Evolutionary conservation across 1,140 invertebrate species (phyloP).

Genomic region (Hycleus phaleratus): DNA sequence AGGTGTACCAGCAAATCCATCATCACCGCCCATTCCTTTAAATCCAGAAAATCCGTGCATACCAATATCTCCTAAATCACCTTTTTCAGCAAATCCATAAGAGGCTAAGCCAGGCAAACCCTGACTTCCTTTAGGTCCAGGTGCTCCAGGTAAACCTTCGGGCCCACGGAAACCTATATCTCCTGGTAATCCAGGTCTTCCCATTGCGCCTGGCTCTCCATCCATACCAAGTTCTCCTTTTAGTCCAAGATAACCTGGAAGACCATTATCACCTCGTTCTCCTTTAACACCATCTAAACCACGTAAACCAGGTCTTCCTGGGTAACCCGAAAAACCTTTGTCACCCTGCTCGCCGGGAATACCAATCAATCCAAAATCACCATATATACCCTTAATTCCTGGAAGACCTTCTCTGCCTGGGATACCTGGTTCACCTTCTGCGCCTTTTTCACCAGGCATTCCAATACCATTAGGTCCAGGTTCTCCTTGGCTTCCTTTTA

Average conservation of each 20-base stretch:
- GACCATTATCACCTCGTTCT: conserved; percentile 41
- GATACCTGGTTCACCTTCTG: conserved; percentile 49
- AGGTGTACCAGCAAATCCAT: conserved; percentile 31
- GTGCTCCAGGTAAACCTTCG: conserved; percentile 40
- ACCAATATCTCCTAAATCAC: conserved; percentile 54
- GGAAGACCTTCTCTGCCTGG: conserved; percentile 35
- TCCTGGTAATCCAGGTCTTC: conserved; percentile 42
- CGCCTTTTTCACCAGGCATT: conserved; percentile 52
- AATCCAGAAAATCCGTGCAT: conserved; percentile 44
- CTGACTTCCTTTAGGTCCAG: conserved; percentile 52
- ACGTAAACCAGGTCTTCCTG: conserved; percentile 27
- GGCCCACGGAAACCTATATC: conserved; percentile 42
- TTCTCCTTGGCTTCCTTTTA: conserved; percentile 15
- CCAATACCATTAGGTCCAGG: conserved; percentile 32
- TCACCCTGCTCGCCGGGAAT: conserved; percentile 27
- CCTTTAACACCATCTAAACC: conserved; percentile 43
- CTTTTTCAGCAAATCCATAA: conserved; percentile 47
- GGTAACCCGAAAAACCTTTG: conserved; percentile 19
- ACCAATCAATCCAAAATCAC: conserved; percentile 33
- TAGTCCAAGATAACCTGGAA: conserved; percentile 35
- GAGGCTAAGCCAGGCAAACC: conserved; percentile 55
- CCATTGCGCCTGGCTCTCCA: conserved; percentile 49
- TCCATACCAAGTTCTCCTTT: conserved; percentile 45
- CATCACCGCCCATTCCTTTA: conserved; percentile 20
- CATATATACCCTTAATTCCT: conserved; percentile 40